phyloP scores from a whole-genome alignment of 2,888 invertebrate genomes.

The Gisinianus flammeolus region DNA sequence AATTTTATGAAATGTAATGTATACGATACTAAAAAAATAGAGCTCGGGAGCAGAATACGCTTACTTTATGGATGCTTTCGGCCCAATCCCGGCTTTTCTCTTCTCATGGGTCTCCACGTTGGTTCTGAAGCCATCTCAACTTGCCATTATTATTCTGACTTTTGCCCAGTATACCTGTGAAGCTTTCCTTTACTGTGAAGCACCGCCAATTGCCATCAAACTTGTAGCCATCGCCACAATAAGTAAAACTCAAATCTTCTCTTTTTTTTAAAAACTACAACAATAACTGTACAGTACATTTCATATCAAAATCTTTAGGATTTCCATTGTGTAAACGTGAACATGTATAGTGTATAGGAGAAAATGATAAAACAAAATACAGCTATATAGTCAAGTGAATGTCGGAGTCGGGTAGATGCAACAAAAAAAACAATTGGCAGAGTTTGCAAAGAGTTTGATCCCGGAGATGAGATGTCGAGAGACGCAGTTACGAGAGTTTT shows the following conservation, averaged over 20 bases:
- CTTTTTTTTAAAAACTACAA: not conserved
- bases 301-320: too few relatives aligned
- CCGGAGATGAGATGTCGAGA: too few relatives aligned
- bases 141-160: slow-evolving; percentile 76
- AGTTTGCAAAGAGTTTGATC: too few relatives aligned
- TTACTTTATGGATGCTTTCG: slow-evolving; percentile 79
- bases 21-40: too few relatives aligned
- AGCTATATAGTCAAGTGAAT: too few relatives aligned
- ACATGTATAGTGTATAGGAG: too few relatives aligned
- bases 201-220: slow-evolving; percentile 81
- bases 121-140: slow-evolving; percentile 77
- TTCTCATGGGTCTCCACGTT: slow-evolving; percentile 79
- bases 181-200: slow-evolving; percentile 79
- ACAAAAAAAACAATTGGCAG: too few relatives aligned
- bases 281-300: too few relatives aligned
- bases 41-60: slow-evolving; percentile 83
- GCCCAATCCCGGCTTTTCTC: slow-evolving; percentile 75
- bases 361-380: too few relatives aligned
- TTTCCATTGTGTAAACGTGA: too few relatives aligned
- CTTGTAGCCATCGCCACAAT: slow-evolving; percentile 86
- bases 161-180: slow-evolving; percentile 77
- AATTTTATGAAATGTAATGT: too few relatives aligned
- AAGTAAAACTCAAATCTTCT: slow-evolving; percentile 68
- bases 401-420: too few relatives aligned
- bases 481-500: not conserved